These are phyloP conservation scores for Arctocebus calabarensis DNA, from an alignment of 2,797 vertebrate genomes.

Conservation along the genomic window DNA sequence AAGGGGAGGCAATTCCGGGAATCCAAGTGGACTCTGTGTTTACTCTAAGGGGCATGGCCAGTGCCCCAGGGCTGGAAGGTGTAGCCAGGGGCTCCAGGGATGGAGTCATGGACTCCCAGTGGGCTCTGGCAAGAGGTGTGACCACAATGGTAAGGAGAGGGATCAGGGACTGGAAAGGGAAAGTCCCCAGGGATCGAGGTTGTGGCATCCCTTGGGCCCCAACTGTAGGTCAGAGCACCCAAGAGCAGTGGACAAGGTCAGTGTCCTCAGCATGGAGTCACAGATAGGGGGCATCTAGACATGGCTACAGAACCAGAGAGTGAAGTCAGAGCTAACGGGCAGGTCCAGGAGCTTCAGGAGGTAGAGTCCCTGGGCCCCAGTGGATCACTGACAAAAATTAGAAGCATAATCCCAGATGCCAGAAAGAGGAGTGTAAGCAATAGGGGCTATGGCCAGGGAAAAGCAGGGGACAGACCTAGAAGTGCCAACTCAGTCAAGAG, in stretches of 20 bases:
- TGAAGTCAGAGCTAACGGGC: not conserved
- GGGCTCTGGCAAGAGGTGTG: not conserved
- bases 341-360: not conserved
- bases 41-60: not conserved
- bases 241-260: not conserved
- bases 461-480: not conserved
- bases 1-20: not conserved
- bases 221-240: not conserved
- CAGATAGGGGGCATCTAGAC: not conserved
- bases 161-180: not conserved
- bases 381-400: not conserved
- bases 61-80: not conserved
- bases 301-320: not conserved
- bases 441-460: not conserved
- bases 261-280: not conserved
- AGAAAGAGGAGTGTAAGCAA: constrained; percentile 27
- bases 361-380: not conserved
- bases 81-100: not conserved
- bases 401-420: not conserved
- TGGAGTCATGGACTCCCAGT: not conserved
- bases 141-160: not conserved
- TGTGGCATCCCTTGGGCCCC: not conserved
- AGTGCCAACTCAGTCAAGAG: not conserved
- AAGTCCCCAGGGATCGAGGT: not conserved
- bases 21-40: not conserved